A percentile compares a stretch with the other conserved stretches of the same genome.
Conservation (phyloP, 2,113 vertebrate genomes). For the Cyrtonyx montezumae region DNA sequence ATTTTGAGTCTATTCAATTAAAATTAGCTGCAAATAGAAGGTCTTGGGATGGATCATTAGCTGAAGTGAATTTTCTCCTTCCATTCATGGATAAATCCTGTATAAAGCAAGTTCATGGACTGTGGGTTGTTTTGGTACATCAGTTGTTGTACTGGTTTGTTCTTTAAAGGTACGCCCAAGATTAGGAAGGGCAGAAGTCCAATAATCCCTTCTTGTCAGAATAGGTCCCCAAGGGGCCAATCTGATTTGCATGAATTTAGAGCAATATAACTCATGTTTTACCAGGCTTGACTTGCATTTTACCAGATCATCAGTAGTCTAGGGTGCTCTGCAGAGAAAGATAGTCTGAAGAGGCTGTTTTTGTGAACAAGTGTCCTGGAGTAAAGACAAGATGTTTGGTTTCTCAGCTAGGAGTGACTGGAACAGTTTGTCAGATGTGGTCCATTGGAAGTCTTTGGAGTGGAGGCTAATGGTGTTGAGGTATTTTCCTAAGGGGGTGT, state of each 20-base stretch:
- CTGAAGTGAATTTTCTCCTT: background rate
- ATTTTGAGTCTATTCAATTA: background rate
- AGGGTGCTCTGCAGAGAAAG: background rate
- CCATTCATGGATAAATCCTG: accelerated
- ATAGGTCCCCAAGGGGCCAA: background rate
- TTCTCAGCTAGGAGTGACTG: background rate
- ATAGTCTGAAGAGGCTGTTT: background rate
- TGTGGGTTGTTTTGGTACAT: background rate
- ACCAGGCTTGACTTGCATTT: accelerated
- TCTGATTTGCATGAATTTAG: background rate
- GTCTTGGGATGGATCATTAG: background rate
- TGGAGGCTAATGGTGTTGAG: background rate
- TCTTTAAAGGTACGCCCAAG: background rate
- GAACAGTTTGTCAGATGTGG: background rate
- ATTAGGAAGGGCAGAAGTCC: background rate
- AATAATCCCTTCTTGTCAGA: background rate
- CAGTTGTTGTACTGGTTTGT: background rate
- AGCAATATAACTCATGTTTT: background rate
- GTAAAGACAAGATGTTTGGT: background rate
- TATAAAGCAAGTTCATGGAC: background rate
- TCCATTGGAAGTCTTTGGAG: background rate
- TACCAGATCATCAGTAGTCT: background rate
- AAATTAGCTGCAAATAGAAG: background rate
- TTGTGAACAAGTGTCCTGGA: background rate
- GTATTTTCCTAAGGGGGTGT: background rate